phyloP scores from a whole-genome alignment of 2,888 invertebrate genomes.

The Epistrophella euchroma region DNA sequence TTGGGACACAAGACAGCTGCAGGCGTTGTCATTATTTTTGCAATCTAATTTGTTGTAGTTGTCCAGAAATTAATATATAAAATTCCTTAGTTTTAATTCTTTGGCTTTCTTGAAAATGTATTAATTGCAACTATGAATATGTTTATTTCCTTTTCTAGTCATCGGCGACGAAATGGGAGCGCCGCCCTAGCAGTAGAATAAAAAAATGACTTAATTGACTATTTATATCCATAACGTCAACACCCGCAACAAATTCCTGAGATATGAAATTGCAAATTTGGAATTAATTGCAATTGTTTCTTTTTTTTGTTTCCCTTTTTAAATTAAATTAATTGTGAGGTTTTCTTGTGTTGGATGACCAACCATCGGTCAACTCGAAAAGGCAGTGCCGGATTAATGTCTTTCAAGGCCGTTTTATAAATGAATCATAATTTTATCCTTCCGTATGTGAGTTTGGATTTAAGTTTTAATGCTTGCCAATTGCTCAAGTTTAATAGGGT shows the following conservation, averaged over 20 bases:
- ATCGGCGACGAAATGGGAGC: constrained; percentile 66
- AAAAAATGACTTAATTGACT: constrained; percentile 73
- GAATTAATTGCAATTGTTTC: constrained; percentile 56
- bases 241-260: constrained; percentile 68
- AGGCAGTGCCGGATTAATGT: not conserved
- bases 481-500: no score
- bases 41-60: constrained; percentile 1
- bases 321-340: constrained; percentile 43
- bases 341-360: not conserved
- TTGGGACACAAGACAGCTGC: constrained; percentile 60
- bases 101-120: not conserved
- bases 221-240: constrained; percentile 74
- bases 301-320: constrained; percentile 18
- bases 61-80: not conserved
- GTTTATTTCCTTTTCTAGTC: constrained; percentile 22
- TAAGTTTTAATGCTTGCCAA: no score
- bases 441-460: no score
- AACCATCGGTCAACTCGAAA: not conserved
- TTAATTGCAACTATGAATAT: not conserved
- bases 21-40: constrained; percentile 63
- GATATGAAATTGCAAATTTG: constrained; percentile 55
- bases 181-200: constrained; percentile 44
- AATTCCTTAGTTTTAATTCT: not conserved
- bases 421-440: no score
- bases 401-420: not conserved